Conservation (phyloP, 2,113 vertebrate species). For the Ameiurus melas region DNA sequence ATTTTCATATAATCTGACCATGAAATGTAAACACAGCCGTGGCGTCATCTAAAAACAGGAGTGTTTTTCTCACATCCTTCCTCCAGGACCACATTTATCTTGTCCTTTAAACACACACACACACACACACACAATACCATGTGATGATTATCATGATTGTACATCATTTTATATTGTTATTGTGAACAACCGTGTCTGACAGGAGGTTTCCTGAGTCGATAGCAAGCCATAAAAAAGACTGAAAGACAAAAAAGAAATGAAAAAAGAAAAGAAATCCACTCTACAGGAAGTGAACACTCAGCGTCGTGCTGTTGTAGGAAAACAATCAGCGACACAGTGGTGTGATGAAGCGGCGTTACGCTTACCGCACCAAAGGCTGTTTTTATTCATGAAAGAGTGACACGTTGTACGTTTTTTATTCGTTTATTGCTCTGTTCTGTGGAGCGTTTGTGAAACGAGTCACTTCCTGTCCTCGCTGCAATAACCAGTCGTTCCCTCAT, state of each 20-base stretch:
- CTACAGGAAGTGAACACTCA: neutral
- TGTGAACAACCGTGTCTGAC: neutral
- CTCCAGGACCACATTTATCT: neutral
- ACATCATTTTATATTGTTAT: neutral
- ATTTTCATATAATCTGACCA: conserved; percentile 32
- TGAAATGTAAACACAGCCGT: conserved; percentile 5
- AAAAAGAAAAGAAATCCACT: neutral
- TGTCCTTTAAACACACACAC: neutral
- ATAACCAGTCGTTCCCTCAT: no score
- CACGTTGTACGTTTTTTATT: no score
- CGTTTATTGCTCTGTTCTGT: no score
- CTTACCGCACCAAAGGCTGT: neutral
- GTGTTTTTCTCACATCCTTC: neutral
- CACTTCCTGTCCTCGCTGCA: no score
- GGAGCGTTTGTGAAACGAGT: no score
- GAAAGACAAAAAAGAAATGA: neutral
- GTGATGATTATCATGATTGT: neutral
- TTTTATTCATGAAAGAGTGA: no score
- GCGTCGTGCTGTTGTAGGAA: neutral
- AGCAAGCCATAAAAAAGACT: neutral
- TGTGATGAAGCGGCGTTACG: neutral
- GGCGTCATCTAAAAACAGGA: conserved; percentile 17
- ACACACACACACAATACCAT: neutral
- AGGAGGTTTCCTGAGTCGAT: neutral
- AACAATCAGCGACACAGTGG: neutral